Evolutionary conservation across 2,113 vertebrate genomes (phyloP), one percentile per base, ranked within the genome.

Genomic region (Antidorcas marsupialis): DNA sequence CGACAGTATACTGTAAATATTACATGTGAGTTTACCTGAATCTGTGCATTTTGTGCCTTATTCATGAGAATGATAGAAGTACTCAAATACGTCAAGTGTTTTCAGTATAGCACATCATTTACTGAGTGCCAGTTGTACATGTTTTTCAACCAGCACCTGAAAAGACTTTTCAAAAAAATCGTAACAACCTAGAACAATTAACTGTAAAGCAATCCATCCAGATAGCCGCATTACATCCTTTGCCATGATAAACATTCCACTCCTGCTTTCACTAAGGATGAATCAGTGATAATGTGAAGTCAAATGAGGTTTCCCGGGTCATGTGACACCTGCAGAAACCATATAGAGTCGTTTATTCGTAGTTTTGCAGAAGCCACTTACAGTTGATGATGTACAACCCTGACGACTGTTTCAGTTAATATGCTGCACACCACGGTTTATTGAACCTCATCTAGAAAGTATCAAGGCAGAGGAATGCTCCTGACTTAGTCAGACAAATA

Each of bases 1-100:
- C 99, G 99, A 99, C 99, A 98, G 98, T 98, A 98, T 99, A 98
- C 98, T 99, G 99, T 99, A 99, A 99, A 99, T 99, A 99, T 98
- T 99, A 99, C 99, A 99, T 99, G 99, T 99, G 99, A 99, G 99
- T 99, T 99, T 99, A 99, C 99, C 99, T 99, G 99, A 99, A 99
- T 99, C 99, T 99, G 99, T 99, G 99, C 99, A 99, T 99, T 99
- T 99, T 99, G 99, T 99, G 99, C 99, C 99, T 99, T 99, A 99
- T 99, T 99, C 99, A 99, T 98, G 98, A 99, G 99, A 99, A 99
- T 99, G 98, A 99, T 98, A 98, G 98, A 99, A 99, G 98, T 99
- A 99, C 98, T 99, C 99, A 98, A 98, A 94, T 96, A 97, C 97
- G 99, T 99, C 98, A 98, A 98, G 99, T 99, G 98, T 99, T 99